Percentiles rank a stretch among this genome's conserved stretches.
These are phyloP conservation scores for Mystacides longicornis DNA, from an alignment of 2,888 invertebrate genomes.

Conservation along the genomic window DNA sequence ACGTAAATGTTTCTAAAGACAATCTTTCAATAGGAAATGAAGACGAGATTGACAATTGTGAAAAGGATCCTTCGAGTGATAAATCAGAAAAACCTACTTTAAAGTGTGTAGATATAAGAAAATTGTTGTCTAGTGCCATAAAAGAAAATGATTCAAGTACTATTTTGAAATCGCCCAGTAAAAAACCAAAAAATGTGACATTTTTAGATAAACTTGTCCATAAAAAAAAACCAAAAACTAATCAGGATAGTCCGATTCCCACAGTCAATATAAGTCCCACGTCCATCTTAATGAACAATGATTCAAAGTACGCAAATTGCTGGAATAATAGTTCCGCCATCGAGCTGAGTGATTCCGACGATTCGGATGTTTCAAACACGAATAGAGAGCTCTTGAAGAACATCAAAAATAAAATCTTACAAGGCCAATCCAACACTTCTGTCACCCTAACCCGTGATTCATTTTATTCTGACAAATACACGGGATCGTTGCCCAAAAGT, in stretches of 20 bases:
- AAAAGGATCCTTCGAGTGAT: background rate
- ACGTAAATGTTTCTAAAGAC: background rate
- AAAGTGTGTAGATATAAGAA: constrained; percentile 15
- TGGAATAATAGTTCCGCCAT: background rate
- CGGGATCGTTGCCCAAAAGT: background rate
- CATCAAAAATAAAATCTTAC: constrained; percentile 12
- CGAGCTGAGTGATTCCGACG: constrained; percentile 8
- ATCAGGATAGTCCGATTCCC: background rate
- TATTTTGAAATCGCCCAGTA: background rate
- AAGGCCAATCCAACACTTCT: background rate
- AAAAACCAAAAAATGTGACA: constrained; percentile 11
- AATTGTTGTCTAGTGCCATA: constrained; percentile 4
- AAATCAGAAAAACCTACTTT: constrained; percentile 1
- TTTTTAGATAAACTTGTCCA: constrained; percentile 11
- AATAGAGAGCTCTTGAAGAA: constrained; percentile 4
- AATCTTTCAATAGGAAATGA: background rate
- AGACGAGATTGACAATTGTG: background rate
- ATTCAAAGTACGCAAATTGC: background rate
- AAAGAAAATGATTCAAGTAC: background rate
- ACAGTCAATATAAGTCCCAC: background rate
- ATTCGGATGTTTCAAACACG: constrained; percentile 9
- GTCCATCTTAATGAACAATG: constrained; percentile 10
- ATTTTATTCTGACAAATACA: background rate
- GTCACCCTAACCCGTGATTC: constrained; percentile 2
- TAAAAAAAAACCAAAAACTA: background rate